Conservation (phyloP, 2,888 invertebrate genomes). For the Alentia gelatinosa region DNA sequence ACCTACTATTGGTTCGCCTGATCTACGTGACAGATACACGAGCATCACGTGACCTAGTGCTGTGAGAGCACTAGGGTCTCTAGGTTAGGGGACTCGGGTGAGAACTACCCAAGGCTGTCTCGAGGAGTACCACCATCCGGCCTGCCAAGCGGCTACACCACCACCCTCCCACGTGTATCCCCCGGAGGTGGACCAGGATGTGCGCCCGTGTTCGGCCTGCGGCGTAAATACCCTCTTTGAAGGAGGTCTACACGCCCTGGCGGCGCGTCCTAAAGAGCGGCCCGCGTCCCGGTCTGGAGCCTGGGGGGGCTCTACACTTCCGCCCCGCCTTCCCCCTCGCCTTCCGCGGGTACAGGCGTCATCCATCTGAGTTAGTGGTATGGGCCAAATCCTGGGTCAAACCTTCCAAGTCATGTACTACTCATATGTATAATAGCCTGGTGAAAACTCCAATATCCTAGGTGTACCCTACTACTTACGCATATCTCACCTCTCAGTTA, state of each 20-base stretch:
- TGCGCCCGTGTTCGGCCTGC: background rate
- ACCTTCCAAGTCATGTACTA: background rate
- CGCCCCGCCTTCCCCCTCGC: conserved; percentile 4
- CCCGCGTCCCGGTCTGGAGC: background rate
- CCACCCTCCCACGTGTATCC: background rate
- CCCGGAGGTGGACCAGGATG: background rate
- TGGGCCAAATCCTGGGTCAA: background rate
- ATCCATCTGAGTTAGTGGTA: background rate
- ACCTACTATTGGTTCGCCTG: background rate
- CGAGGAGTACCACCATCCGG: no score
- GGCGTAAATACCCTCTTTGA: background rate
- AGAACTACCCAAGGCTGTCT: background rate
- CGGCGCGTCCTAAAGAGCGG: background rate
- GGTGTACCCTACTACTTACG: no score
- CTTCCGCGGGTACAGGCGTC: background rate
- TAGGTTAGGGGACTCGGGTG: background rate
- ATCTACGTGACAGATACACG: background rate
- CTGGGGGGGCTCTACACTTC: background rate
- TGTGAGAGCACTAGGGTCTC: no score
- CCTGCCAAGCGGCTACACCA: no score
- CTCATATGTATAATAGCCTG: no score
- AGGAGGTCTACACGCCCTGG: background rate
- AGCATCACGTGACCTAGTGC: background rate
- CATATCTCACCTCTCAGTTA: no score
- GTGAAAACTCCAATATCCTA: no score